These are phyloP conservation scores for Mnemiopsis leidyi DNA, from an alignment of 37 sponge, comb jelly and placozoan species.

Conservation along the genomic window DNA sequence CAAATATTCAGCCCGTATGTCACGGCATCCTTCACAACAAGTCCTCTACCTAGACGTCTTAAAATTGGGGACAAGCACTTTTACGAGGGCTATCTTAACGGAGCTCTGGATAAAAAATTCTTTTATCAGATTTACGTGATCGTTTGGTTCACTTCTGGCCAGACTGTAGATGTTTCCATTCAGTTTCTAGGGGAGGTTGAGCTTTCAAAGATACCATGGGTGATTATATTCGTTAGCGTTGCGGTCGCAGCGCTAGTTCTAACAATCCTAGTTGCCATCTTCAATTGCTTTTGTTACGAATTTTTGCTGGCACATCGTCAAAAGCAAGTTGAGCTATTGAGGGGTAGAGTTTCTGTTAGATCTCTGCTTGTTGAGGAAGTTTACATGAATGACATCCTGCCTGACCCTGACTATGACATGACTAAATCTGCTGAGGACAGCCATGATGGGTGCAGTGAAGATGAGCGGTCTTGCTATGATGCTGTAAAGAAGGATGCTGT, in stretches of 20 bases:
- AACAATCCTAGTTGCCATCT: background rate
- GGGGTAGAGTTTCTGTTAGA: background rate
- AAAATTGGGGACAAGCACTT: background rate
- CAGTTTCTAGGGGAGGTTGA: background rate
- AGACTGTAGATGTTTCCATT: background rate
- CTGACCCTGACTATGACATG: slow-evolving; percentile 11
- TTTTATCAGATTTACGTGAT: background rate
- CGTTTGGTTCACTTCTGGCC: background rate
- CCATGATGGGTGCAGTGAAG: background rate
- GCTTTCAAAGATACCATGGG: background rate
- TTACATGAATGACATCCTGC: background rate
- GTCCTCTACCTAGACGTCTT: background rate
- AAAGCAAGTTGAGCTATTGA: background rate
- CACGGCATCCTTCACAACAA: background rate
- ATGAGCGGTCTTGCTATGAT: too few relatives aligned
- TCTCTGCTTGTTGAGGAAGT: background rate
- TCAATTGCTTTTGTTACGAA: background rate
- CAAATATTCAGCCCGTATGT: background rate
- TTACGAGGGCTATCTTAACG: background rate
- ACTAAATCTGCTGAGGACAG: background rate
- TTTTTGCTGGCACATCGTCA: background rate
- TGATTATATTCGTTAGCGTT: background rate
- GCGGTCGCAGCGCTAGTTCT: slow-evolving; percentile 11
- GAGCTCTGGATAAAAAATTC: background rate
- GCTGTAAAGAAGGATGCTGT: background rate